Conservation (phyloP, 1,140 invertebrate species). For the Asobara japonica region DNA sequence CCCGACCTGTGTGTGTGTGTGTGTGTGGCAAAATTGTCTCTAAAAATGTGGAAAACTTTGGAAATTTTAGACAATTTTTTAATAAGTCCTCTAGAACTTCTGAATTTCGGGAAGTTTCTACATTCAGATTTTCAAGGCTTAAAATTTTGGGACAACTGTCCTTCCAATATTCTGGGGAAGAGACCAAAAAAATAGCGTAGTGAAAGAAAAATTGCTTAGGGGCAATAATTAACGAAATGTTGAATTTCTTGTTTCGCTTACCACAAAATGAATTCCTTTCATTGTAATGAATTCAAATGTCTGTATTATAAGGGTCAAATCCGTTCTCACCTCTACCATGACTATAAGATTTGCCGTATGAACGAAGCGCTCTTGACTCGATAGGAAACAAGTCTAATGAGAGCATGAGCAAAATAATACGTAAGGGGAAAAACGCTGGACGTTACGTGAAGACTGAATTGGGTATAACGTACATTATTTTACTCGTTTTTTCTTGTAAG, state of each 20-base stretch:
- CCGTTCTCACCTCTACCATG: slow-evolving; percentile 31
- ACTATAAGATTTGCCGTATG: slow-evolving; percentile 17
- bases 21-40: too few species aligned
- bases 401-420: slow-evolving; percentile 14
- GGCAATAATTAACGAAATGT: background rate
- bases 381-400: background rate
- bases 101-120: too few species aligned
- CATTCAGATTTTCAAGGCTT: too few species aligned
- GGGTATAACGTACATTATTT: too few species aligned
- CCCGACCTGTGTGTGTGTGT: too few species aligned
- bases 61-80: too few species aligned
- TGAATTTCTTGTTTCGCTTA: background rate
- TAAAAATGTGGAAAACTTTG: too few species aligned
- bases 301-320: slow-evolving; percentile 33
- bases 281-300: background rate
- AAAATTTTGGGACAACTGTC: background rate
- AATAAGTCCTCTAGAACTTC: too few species aligned
- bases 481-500: too few species aligned
- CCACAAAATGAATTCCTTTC: background rate
- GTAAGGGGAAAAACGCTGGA: slow-evolving; percentile 8
- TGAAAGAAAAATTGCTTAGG: background rate
- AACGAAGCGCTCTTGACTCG: background rate
- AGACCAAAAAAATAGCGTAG: background rate
- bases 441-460: background rate
- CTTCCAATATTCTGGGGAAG: background rate